These are phyloP conservation scores for Caradrina kadenii DNA, from an alignment of 2,888 invertebrate genomes.

Conservation along the genomic window DNA sequence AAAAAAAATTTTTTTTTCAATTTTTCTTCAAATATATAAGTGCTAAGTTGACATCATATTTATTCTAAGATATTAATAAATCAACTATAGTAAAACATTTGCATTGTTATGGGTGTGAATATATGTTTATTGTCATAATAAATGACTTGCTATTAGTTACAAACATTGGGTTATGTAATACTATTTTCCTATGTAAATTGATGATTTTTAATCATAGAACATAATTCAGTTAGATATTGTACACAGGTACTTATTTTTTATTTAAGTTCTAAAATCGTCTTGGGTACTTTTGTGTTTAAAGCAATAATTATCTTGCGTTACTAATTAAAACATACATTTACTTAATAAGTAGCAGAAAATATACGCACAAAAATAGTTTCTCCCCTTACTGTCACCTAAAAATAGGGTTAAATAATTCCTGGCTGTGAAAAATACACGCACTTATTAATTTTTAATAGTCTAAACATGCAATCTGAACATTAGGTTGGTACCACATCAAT, in stretches of 20 bases:
- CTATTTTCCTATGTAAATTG: neutral
- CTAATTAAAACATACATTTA: too few species aligned
- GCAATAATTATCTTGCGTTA: too few species aligned
- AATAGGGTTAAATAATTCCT: slow-evolving; percentile 7
- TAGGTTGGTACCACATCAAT: neutral
- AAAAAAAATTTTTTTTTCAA: neutral
- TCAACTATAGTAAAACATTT: neutral
- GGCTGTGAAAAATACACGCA: neutral
- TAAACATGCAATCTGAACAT: slow-evolving; percentile 27
- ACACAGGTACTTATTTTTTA: neutral
- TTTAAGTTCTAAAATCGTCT: too few species aligned
- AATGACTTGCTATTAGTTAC: slow-evolving; percentile 4
- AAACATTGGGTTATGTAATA: neutral
- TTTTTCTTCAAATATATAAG: neutral
- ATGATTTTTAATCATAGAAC: neutral
- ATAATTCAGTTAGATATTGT: slow-evolving; percentile 1
- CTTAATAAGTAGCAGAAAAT: neutral
- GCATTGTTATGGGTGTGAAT: slow-evolving; percentile 4
- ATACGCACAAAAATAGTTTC: neutral
- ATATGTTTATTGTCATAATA: slow-evolving; percentile 8
- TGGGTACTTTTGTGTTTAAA: too few species aligned
- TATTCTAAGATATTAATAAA: slow-evolving; percentile 1
- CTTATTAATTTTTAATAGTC: slow-evolving; percentile 1
- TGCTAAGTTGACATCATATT: neutral
- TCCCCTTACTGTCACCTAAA: neutral